A percentile compares a stretch with the other conserved stretches of the same genome.
Evolutionary conservation across 64 coral and sea anemone species (phyloP).

Genomic region (Montipora cactus): DNA sequence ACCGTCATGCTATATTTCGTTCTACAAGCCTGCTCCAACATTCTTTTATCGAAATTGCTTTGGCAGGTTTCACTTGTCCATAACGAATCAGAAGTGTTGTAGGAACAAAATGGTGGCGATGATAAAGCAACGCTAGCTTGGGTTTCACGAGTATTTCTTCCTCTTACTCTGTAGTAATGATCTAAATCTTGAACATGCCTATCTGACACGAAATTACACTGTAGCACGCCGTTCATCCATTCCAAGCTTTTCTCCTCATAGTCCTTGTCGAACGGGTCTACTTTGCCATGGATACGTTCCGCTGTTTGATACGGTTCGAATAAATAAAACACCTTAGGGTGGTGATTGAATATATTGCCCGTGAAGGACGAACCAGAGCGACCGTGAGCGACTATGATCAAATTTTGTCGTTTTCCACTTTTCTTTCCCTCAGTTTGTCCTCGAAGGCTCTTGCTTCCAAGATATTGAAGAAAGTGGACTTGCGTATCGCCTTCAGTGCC

Average conservation of each 20-base stretch:
- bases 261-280: slow-evolving; percentile 13
- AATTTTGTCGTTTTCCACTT: slow-evolving; percentile 4
- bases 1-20: slow-evolving; percentile 30
- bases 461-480: too few species aligned
- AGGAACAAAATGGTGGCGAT: slow-evolving; percentile 10
- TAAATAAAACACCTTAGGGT: slow-evolving; percentile 16
- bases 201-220: background rate
- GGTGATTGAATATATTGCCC: slow-evolving; percentile 21
- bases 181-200: background rate
- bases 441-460: too few species aligned
- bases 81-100: background rate
- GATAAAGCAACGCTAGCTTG: slow-evolving; percentile 7
- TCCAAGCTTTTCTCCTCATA: slow-evolving; percentile 31
- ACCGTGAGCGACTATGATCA: slow-evolving; percentile 16
- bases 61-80: background rate
- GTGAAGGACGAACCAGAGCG: slow-evolving; percentile 33
- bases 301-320: slow-evolving; percentile 38
- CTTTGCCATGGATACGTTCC: background rate
- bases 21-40: background rate
- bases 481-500: background rate
- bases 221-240: background rate
- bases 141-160: background rate
- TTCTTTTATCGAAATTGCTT: background rate
- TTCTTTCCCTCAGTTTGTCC: too few species aligned
- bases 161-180: background rate